phyloP scores from a whole-genome alignment of 2,797 vertebrate genomes.

The Gymnocypris eckloni region DNA sequence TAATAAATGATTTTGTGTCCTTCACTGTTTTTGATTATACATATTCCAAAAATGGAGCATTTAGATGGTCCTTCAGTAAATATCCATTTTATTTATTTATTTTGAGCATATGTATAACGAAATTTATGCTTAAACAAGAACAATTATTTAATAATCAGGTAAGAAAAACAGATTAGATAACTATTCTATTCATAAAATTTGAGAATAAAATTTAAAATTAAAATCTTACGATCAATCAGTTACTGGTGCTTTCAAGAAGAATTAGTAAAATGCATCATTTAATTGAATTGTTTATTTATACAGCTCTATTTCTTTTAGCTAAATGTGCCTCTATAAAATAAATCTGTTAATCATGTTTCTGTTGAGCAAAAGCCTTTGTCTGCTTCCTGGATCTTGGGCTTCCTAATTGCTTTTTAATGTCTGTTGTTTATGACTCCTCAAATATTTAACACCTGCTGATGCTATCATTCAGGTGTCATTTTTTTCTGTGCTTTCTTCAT shows the following conservation, averaged over 20 bases:
- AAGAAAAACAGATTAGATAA: neutral
- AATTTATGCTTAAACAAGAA: neutral
- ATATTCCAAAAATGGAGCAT: neutral
- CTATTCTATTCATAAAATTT: no score
- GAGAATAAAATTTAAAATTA: no score
- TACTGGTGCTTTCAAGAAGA: neutral
- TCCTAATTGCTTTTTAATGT: conserved; percentile 67
- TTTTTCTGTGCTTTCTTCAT: neutral
- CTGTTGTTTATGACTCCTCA: conserved; percentile 59
- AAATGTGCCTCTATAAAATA: conserved; percentile 6
- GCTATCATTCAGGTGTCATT: conserved; percentile 22
- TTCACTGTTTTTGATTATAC: neutral
- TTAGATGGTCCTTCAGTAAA: neutral
- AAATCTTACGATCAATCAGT: neutral
- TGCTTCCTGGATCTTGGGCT: conserved; percentile 31
- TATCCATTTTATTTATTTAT: neutral
- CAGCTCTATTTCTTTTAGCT: neutral
- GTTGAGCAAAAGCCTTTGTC: conserved; percentile 32
- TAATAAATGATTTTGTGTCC: neutral
- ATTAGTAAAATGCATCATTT: neutral
- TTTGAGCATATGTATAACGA: neutral
- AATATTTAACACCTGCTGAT: conserved; percentile 58
- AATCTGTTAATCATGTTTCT: conserved; percentile 35
- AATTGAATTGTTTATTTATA: neutral
- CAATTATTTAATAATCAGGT: neutral